Evolutionary conservation across 2,113 vertebrate species (phyloP).

Genomic region (Columba janthina): DNA sequence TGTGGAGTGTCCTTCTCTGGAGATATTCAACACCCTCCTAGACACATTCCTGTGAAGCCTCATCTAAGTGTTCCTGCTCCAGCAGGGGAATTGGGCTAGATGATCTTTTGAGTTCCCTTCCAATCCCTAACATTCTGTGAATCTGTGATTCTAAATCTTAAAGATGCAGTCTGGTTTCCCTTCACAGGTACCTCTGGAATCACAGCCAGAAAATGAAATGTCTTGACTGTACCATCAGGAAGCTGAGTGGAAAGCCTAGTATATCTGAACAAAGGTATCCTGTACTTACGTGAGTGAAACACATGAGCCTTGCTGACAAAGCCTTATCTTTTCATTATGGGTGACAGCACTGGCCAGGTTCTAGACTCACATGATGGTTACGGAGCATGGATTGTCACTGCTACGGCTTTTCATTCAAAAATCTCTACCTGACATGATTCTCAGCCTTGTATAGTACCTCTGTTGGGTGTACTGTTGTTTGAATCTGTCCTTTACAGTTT

Average conservation of each 20-base stretch:
- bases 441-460: neutral
- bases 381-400: neutral
- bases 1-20: too few relatives aligned
- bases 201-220: neutral
- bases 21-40: too few relatives aligned
- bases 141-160: neutral
- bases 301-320: neutral
- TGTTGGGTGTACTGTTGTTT: neutral
- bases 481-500: neutral
- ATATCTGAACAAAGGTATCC: neutral
- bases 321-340: neutral
- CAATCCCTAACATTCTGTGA: too few relatives aligned
- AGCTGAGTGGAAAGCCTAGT: neutral
- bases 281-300: neutral
- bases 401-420: neutral
- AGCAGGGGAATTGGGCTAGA: too few relatives aligned
- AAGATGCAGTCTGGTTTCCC: neutral
- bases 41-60: too few relatives aligned
- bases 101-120: too few relatives aligned
- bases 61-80: too few relatives aligned
- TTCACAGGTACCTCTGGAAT: neutral
- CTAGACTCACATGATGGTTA: accelerated
- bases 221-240: neutral
- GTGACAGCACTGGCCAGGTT: neutral
- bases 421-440: neutral